These are phyloP conservation scores for Circaetus gallicus DNA, from an alignment of 2,113 vertebrate species.

Conservation along the genomic window DNA sequence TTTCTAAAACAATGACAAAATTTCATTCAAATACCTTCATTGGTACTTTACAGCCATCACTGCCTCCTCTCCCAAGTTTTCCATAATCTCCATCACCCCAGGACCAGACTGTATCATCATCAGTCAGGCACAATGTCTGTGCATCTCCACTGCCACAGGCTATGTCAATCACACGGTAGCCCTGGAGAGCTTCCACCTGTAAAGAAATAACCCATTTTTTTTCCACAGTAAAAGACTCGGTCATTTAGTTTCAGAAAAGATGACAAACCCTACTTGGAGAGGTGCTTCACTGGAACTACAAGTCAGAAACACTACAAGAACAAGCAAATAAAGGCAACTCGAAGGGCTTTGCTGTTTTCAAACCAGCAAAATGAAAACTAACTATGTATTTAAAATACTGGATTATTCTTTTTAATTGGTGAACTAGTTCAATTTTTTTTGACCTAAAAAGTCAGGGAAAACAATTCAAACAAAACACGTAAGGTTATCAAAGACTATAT, in stretches of 20 bases:
- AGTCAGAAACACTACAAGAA: not conserved
- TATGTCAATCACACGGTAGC: conserved; percentile 93
- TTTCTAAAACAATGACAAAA: not conserved
- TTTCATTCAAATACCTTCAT: conserved; percentile 85
- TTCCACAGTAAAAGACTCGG: not conserved
- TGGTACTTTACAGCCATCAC: conserved; percentile 96
- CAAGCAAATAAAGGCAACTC: not conserved
- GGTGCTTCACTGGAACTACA: not conserved
- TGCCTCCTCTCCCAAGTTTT: conserved; percentile 94
- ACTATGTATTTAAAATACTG: not conserved
- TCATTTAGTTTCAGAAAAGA: not conserved
- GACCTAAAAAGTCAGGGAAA: not conserved
- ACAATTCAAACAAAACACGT: not conserved
- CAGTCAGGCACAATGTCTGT: conserved; percentile 93
- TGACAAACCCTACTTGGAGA: not conserved
- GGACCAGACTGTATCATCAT: conserved; percentile 98
- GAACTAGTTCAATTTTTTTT: not conserved
- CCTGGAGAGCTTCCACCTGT: conserved; percentile 96
- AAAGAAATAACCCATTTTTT: not conserved
- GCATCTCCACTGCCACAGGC: conserved; percentile 97
- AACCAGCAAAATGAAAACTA: not conserved
- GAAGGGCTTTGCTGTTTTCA: not conserved
- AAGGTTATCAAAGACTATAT: not conserved
- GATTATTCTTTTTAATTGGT: not conserved
- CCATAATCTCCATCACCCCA: conserved; percentile 99